Conservation (phyloP, 2,113 vertebrate genomes). For the Benitochromis conjunctus region DNA sequence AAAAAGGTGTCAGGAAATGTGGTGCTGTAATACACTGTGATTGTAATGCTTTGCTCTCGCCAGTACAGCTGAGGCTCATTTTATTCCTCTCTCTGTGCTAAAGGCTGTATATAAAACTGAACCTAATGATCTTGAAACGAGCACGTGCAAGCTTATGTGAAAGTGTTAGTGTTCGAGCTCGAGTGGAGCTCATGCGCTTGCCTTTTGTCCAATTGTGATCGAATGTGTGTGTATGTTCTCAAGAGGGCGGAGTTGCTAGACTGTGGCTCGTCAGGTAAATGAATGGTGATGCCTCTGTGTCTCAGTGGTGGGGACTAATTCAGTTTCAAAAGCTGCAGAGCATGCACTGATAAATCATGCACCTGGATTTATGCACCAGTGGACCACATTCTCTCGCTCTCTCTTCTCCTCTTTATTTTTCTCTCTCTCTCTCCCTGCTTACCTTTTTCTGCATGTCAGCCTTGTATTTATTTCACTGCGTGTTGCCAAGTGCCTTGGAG, state of each 20-base stretch:
- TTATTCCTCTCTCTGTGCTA: not conserved
- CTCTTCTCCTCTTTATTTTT: not conserved
- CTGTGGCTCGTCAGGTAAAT: constrained; percentile 46
- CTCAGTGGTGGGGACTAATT: constrained; percentile 43
- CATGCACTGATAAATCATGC: constrained; percentile 39
- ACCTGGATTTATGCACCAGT: constrained; percentile 35
- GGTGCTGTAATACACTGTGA: not conserved
- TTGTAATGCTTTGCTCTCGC: not conserved
- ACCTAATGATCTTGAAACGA: constrained; percentile 17
- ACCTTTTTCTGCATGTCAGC: not conserved
- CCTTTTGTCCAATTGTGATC: not conserved
- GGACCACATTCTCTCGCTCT: not conserved
- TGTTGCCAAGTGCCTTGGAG: not conserved
- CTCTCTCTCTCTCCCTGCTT: not conserved
- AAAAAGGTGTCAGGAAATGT: not conserved
- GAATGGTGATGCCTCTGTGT: constrained; percentile 37
- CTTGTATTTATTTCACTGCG: not conserved
- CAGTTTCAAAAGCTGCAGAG: constrained; percentile 16
- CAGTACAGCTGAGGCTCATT: not conserved
- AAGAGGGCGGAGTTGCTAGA: not conserved
- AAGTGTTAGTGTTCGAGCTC: not conserved
- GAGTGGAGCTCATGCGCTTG: not conserved
- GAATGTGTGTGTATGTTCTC: not conserved
- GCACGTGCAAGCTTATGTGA: not conserved
- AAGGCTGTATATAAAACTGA: not conserved